Percentiles rank a stretch among this genome's conserved stretches.
These are phyloP conservation scores for Mycetomoellerius zeteki DNA, from an alignment of 1,140 invertebrate genomes.

Conservation along the genomic window DNA sequence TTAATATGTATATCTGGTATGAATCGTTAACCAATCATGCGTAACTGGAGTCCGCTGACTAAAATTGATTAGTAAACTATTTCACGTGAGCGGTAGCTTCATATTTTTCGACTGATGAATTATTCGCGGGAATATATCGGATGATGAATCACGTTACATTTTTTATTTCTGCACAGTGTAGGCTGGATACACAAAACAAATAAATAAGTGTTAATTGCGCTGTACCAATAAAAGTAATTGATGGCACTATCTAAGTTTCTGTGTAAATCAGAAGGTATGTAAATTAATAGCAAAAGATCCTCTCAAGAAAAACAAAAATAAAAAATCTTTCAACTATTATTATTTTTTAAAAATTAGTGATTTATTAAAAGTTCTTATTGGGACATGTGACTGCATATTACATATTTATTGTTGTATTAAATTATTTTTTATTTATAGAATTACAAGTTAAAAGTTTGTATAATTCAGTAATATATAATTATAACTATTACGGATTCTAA, in stretches of 20 bases:
- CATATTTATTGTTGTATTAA: neutral
- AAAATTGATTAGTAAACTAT: constrained; percentile 47
- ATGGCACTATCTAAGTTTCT: constrained; percentile 3
- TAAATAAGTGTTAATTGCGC: constrained; percentile 52
- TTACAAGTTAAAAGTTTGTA: neutral
- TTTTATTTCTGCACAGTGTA: constrained; percentile 29
- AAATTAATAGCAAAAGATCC: neutral
- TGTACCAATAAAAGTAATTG: constrained; percentile 50
- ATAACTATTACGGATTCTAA: neutral
- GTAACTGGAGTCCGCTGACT: constrained; percentile 27
- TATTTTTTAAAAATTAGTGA: neutral
- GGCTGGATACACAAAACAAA: constrained; percentile 25
- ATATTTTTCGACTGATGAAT: constrained; percentile 59
- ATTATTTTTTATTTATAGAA: neutral
- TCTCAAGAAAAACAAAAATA: neutral
- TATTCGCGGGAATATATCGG: constrained; percentile 47
- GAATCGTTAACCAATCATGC: constrained; percentile 33
- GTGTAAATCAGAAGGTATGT: constrained; percentile 20
- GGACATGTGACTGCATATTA: neutral
- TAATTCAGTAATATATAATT: neutral
- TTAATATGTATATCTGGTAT: constrained; percentile 6
- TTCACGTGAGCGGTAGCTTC: constrained; percentile 21
- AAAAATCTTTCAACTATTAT: neutral
- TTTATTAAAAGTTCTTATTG: neutral
- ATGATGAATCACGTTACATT: constrained; percentile 49